Evolutionary conservation across 2,888 invertebrate genomes (phyloP).

Genomic region (Synanthedon andrenaeformis): DNA sequence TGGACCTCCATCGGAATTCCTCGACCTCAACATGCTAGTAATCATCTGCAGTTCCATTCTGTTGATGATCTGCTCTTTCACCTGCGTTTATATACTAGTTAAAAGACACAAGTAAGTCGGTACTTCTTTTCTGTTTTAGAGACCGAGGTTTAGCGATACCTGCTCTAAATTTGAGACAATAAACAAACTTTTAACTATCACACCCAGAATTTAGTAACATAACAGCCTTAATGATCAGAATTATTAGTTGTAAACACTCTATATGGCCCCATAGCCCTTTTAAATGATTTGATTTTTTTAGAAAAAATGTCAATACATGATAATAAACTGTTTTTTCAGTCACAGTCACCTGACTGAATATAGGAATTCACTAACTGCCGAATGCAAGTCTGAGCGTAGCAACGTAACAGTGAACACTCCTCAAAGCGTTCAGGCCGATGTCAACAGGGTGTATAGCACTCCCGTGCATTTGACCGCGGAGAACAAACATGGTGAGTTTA

Average conservation of each 20-base stretch:
- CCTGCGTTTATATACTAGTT: constrained; percentile 55
- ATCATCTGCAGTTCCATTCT: constrained; percentile 61
- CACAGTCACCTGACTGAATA: constrained; percentile 51
- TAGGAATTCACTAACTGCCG: constrained; percentile 52
- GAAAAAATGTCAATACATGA: too few relatives aligned
- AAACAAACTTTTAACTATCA: too few relatives aligned
- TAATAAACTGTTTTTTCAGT: constrained; percentile 19
- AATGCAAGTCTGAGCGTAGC: constrained; percentile 57
- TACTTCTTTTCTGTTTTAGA: neutral
- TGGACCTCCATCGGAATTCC: constrained; percentile 53
- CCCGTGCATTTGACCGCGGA: constrained; percentile 59
- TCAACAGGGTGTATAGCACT: constrained; percentile 57
- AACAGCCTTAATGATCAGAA: too few relatives aligned
- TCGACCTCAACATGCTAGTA: constrained; percentile 59
- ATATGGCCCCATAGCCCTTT: too few relatives aligned
- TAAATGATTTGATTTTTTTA: too few relatives aligned
- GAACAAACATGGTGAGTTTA: constrained; percentile 53
- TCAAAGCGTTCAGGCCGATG: constrained; percentile 40
- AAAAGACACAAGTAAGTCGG: constrained; percentile 56
- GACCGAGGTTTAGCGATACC: too few relatives aligned
- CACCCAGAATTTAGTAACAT: too few relatives aligned
- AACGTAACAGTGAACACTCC: constrained; percentile 47
- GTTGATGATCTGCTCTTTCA: constrained; percentile 49
- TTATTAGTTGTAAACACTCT: too few relatives aligned
- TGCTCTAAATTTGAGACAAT: too few relatives aligned